phyloP scores from a whole-genome alignment of 2,797 vertebrate species.

The Balearica regulorum region DNA sequence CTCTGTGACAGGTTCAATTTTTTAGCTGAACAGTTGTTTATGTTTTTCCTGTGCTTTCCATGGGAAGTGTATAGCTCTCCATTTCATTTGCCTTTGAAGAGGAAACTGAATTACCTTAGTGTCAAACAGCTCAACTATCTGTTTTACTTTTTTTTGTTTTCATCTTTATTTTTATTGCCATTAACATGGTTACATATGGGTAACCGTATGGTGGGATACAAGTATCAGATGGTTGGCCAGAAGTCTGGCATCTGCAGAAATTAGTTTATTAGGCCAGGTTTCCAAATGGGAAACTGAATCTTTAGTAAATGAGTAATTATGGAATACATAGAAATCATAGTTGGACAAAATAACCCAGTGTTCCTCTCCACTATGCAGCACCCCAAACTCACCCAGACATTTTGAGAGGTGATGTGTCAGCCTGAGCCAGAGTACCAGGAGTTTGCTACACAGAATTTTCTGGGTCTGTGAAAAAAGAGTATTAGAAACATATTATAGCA shows the following conservation, averaged over 20 bases:
- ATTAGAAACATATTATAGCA: not conserved
- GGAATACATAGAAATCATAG: not conserved
- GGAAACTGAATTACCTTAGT: constrained; percentile 5
- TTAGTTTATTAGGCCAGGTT: constrained; percentile 25
- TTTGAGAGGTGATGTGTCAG: not conserved
- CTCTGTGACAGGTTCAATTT: not conserved
- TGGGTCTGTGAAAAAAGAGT: not conserved
- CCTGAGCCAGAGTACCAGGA: not conserved
- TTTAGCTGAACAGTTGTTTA: not conserved
- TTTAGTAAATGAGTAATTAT: constrained; percentile 37
- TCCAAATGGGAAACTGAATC: constrained; percentile 23
- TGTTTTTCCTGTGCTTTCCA: not conserved
- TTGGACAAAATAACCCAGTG: not conserved
- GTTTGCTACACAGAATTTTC: not conserved
- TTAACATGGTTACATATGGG: constrained; percentile 31
- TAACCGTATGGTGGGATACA: constrained; percentile 27
- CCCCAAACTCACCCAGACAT: not conserved
- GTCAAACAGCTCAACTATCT: constrained; percentile 22
- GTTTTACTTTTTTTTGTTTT: constrained; percentile 10
- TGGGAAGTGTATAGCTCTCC: not conserved
- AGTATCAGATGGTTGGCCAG: constrained; percentile 57
- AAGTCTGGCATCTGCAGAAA: constrained; percentile 52
- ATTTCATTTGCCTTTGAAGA: not conserved
- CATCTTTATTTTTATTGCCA: constrained; percentile 45
- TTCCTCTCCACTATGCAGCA: not conserved